Evolutionary conservation across 2,888 invertebrate species (phyloP).

Genomic region (Lasioglossum calceatum): DNA sequence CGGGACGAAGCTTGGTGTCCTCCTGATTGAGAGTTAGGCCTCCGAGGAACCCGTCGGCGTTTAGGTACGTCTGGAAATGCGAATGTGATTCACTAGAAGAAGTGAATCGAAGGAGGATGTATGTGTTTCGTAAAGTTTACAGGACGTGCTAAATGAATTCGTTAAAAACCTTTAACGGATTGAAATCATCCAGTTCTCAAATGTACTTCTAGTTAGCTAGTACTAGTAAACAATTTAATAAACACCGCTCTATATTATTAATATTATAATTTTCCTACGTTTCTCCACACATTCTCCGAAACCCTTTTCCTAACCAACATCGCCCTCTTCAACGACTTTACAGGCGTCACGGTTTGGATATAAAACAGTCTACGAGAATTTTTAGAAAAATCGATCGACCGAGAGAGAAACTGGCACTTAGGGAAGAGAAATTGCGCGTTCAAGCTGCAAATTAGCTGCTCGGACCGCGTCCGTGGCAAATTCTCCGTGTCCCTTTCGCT

Average conservation of each 20-base stretch:
- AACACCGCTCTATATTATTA: too few relatives aligned
- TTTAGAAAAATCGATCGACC: conserved; percentile 35
- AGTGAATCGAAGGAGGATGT: background rate
- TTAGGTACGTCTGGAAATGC: conserved; percentile 89
- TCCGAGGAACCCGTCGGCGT: conserved; percentile 93
- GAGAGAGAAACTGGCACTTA: conserved; percentile 41
- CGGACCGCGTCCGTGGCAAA: conserved; percentile 2
- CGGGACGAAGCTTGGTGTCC: conserved; percentile 90
- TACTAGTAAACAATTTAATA: too few relatives aligned
- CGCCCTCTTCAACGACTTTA: background rate
- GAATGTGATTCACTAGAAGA: background rate
- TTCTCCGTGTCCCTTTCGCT: conserved; percentile 18
- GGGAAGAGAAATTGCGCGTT: conserved; percentile 41
- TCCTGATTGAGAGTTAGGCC: conserved; percentile 92
- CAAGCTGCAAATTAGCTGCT: conserved; percentile 29
- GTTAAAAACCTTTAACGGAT: too few relatives aligned
- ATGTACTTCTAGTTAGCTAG: too few relatives aligned
- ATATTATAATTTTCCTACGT: too few relatives aligned
- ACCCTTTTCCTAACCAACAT: background rate
- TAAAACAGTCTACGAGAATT: background rate
- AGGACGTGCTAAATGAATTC: too few relatives aligned
- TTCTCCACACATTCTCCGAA: background rate
- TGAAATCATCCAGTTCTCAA: too few relatives aligned
- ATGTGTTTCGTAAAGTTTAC: too few relatives aligned
- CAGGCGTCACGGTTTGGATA: background rate